phyloP scores from a whole-genome alignment of 2,113 vertebrate genomes.

The Cinclus cinclus region DNA sequence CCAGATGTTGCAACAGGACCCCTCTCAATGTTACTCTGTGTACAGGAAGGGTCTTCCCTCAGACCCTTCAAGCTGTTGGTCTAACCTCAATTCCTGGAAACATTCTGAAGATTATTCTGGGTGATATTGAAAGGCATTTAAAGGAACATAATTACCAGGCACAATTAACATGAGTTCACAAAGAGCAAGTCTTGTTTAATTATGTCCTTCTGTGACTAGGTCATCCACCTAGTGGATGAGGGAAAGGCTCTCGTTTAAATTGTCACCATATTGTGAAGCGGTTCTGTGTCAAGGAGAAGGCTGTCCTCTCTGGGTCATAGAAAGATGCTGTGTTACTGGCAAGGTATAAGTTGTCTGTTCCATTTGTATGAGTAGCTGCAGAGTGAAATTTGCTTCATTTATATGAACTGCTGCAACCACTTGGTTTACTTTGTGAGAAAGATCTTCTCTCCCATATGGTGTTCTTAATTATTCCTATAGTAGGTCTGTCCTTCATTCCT shows the following conservation, averaged over 20 bases:
- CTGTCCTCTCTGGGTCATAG: neutral
- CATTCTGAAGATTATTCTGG: neutral
- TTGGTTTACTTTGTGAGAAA: neutral
- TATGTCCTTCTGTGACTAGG: neutral
- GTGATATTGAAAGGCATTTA: neutral
- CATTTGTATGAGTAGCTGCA: neutral
- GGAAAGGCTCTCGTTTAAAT: neutral
- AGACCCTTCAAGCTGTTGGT: neutral
- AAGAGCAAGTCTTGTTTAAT: neutral
- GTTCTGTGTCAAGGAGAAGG: neutral
- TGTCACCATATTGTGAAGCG: neutral
- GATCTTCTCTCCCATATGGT: neutral
- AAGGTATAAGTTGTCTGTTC: neutral
- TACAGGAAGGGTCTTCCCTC: neutral
- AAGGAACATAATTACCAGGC: neutral
- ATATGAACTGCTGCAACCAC: neutral
- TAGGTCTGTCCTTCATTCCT: neutral
- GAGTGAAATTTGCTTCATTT: neutral
- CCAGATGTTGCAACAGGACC: neutral
- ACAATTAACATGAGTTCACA: neutral
- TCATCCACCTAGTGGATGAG: neutral
- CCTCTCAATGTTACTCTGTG: rapidly evolving
- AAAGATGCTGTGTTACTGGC: neutral
- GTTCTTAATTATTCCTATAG: neutral
- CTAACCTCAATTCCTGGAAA: neutral